Evolutionary conservation across 2,113 vertebrate genomes (phyloP).

Genomic region (Chloropsis cyanopogon): DNA sequence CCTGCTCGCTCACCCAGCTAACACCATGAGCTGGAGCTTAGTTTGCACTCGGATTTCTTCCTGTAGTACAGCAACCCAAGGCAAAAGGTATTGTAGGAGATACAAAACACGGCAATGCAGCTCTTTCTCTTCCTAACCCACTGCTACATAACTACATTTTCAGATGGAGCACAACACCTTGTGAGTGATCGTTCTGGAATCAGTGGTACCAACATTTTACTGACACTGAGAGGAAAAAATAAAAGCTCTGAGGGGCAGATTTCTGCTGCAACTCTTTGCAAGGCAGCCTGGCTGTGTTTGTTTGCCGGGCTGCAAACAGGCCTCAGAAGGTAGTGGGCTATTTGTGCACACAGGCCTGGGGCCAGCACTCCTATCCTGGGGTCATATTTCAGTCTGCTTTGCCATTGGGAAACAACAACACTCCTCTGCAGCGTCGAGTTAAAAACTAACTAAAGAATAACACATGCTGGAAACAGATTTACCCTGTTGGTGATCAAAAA

Average conservation of each 20-base stretch:
- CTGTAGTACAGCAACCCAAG: not conserved
- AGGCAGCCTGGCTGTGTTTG: conserved; percentile 23
- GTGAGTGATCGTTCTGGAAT: not conserved
- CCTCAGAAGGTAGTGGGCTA: conserved; percentile 61
- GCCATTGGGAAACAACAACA: conserved; percentile 45
- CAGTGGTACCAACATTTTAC: not conserved
- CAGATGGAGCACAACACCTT: not conserved
- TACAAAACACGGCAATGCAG: not conserved
- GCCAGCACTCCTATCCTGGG: conserved; percentile 55
- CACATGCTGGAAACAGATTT: not conserved
- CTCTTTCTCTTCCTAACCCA: not conserved
- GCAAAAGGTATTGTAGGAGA: conserved; percentile 8
- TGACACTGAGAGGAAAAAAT: not conserved
- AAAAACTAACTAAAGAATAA: conserved; percentile 33
- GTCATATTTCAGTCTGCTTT: conserved; percentile 62
- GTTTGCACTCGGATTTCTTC: conserved; percentile 29
- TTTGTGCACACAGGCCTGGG: conserved; percentile 56
- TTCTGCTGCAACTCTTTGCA: not conserved
- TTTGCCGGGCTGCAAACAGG: conserved; percentile 54
- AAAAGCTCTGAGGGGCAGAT: not conserved
- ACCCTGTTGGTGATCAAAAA: not conserved
- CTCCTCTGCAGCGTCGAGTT: conserved; percentile 20
- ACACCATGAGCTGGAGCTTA: not conserved
- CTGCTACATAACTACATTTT: not conserved
- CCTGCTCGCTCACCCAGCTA: conserved; percentile 18